Conservation (phyloP, 2,888 invertebrate genomes). For the Andrena praecox region DNA sequence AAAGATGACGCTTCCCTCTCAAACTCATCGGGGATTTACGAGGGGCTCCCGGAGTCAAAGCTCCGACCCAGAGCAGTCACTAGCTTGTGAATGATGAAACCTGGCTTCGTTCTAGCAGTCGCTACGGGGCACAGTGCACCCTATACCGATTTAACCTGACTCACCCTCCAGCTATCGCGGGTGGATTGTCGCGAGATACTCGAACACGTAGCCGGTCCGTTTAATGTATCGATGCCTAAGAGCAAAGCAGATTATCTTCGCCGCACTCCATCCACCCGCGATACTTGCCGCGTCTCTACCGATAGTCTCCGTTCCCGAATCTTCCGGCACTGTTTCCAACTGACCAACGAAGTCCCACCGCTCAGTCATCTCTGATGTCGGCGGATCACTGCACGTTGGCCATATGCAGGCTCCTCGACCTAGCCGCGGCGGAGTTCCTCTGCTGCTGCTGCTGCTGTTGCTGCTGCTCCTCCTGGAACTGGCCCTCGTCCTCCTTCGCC, state of each 20-base stretch:
- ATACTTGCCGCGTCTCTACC: neutral
- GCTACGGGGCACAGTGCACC: no score
- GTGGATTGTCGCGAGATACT: no score
- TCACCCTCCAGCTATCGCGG: no score
- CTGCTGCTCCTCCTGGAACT: constrained; percentile 63
- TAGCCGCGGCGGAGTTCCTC: constrained; percentile 45
- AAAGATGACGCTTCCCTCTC: neutral
- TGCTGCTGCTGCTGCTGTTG: constrained; percentile 65
- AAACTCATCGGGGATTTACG: no score
- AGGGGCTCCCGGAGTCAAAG: no score
- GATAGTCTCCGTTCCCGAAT: neutral
- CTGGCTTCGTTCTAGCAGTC: no score
- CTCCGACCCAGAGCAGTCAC: no score
- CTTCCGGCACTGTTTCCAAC: neutral
- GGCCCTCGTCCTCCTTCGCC: constrained; percentile 74
- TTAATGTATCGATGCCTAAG: neutral
- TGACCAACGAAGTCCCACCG: no score
- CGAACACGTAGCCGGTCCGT: no score
- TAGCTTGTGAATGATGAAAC: no score
- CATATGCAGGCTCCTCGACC: constrained; percentile 61
- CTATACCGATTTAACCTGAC: no score
- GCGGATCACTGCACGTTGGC: constrained; percentile 65
- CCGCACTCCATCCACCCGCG: neutral
- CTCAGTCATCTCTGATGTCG: neutral
- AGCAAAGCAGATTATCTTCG: neutral